Evolutionary conservation across 2,888 invertebrate genomes (phyloP), one percentile per base, ranked within the genome.

Genomic region (Phasia obesa): DNA sequence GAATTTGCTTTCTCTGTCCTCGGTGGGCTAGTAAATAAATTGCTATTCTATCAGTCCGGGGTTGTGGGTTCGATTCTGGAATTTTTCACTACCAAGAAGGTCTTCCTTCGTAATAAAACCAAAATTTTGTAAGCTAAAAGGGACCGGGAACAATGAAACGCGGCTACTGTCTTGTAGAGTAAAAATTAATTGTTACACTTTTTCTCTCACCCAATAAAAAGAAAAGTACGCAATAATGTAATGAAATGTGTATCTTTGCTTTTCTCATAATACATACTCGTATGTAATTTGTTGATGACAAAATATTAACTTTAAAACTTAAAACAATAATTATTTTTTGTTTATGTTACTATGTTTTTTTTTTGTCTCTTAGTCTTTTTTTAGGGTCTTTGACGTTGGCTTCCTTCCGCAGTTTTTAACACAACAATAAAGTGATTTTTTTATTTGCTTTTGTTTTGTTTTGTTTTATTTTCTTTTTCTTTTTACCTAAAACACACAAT

Each of bases 241-340:
- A 31, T 51, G 4, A 69, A 53, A 69, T 21, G 21, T 69, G 44
- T 59, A 0, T 59, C 11, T 35, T 71, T 69, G 25, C 35, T 49
- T 51, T 70, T 78, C 70, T 57, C 55, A 78, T 64, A 64, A 55
- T 42, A 57, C 5, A 35, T 35, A 4, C n/a, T n/a, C n/a, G n/a
- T 35, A 11, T 64, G 53, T 49, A 62, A 73, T 77, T 53, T 75
- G 82, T 65, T 70, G 78, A 83, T 75, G 82, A 83, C 78, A 78
- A 83, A 82, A 78, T 78, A 78, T 83, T 75, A 78, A 65, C 78
- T 78, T 83, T 75, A 78, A 78, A 78, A 74, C 35, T 73, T 73
- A 57, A 74, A 78, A 65, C 75, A 75, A 71, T 73, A 73, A 70
- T 71, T 44, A 64, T 69, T 31, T 44, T 23, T 13, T 51, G 69